phyloP scores from a whole-genome alignment of 2,113 vertebrate species.

The Campylomormyrus numenius region DNA sequence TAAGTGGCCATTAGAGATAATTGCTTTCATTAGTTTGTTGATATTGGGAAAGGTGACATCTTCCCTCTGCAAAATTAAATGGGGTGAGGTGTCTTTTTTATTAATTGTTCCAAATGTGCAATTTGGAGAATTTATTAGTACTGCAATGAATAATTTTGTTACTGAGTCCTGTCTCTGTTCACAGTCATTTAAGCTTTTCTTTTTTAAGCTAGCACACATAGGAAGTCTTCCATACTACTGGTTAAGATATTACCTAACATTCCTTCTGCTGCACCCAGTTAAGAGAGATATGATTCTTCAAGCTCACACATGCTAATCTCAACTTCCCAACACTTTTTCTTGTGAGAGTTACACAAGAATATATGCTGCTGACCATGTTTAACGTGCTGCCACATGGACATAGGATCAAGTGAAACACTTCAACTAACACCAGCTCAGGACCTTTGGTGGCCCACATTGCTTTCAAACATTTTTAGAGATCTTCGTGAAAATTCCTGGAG shows the following conservation, averaged over 20 bases:
- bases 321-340: background rate
- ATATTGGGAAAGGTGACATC: background rate
- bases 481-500: background rate
- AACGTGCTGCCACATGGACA: background rate
- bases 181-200: background rate
- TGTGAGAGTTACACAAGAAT: background rate
- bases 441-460: background rate
- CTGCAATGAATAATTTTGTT: background rate
- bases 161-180: background rate
- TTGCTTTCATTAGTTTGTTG: background rate
- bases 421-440: background rate
- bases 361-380: background rate
- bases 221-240: background rate
- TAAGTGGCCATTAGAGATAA: background rate
- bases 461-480: background rate
- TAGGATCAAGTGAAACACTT: background rate
- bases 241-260: background rate
- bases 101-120: background rate
- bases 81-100: background rate
- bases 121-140: background rate
- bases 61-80: background rate
- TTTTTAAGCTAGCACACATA: background rate
- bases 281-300: background rate
- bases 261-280: background rate
- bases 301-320: background rate